Conservation (phyloP, 92 coral and sea anemone genomes). For the Palythoa heliodiscus region DNA sequence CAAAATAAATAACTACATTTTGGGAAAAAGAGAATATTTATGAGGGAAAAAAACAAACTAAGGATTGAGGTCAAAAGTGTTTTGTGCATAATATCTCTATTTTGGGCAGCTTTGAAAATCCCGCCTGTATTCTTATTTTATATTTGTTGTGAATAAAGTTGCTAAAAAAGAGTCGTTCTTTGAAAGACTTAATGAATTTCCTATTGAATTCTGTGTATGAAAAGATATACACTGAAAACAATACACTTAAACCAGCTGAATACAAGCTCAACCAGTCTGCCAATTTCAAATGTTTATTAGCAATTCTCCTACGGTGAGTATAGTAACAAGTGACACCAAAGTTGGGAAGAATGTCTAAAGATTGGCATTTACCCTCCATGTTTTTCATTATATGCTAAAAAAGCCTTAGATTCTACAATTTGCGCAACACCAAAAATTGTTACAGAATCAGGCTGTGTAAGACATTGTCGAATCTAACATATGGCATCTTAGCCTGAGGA, state of each 20-base stretch:
- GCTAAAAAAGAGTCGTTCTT: slow-evolving; percentile 25
- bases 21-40: no score
- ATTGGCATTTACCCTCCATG: slow-evolving; percentile 29
- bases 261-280: slow-evolving; percentile 29
- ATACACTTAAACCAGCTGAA: slow-evolving; percentile 26
- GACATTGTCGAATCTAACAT: no score
- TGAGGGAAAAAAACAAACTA: no score
- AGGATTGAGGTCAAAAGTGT: no score
- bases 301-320: background rate
- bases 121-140: no score
- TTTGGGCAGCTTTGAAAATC: no score
- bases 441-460: no score
- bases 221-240: slow-evolving; percentile 34
- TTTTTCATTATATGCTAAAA: slow-evolving; percentile 33
- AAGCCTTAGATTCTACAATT: slow-evolving; percentile 30
- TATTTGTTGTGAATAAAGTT: background rate
- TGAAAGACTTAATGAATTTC: slow-evolving; percentile 12
- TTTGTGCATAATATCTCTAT: no score
- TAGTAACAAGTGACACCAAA: slow-evolving; percentile 30
- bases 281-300: background rate
- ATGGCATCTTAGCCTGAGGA: no score
- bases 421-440: slow-evolving; percentile 34
- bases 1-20: no score
- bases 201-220: slow-evolving; percentile 32
- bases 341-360: slow-evolving; percentile 23